Conservation (phyloP, 2,888 invertebrate species). For the Seira musarum region DNA sequence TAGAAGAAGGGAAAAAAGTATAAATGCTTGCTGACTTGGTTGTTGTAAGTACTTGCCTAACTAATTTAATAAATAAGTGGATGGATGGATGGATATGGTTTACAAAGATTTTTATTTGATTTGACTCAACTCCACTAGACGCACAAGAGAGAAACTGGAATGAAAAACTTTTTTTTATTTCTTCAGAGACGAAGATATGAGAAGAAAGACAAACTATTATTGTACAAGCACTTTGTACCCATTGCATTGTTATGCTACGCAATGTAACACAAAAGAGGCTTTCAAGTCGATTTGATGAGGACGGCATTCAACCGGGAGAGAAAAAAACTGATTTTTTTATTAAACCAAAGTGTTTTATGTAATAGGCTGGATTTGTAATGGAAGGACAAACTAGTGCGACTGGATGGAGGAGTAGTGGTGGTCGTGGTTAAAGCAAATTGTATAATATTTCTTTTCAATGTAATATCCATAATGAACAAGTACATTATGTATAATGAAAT, state of each 20-base stretch:
- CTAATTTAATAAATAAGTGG: constrained; percentile 36
- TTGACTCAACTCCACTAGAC: not conserved
- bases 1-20: no score
- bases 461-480: constrained; percentile 43
- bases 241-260: no score
- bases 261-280: no score
- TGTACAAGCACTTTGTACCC: no score
- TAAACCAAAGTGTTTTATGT: constrained; percentile 19
- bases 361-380: constrained; percentile 29
- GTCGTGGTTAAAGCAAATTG: no score
- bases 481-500: constrained; percentile 27
- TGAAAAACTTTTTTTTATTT: constrained; percentile 13
- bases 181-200: no score
- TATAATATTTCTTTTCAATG: constrained; percentile 24
- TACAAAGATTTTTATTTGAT: constrained; percentile 29
- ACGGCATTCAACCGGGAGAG: no score
- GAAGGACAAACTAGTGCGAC: no score
- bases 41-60: not conserved
- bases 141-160: not conserved
- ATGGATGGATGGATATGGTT: constrained; percentile 1
- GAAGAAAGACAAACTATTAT: no score
- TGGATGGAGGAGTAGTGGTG: no score
- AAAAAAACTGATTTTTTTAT: not conserved
- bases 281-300: no score
- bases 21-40: no score